Evolutionary conservation across 2,797 vertebrate species (phyloP), one percentile per base, ranked within the genome.

Genomic region (Ctenochaetus hawaiiensis): DNA sequence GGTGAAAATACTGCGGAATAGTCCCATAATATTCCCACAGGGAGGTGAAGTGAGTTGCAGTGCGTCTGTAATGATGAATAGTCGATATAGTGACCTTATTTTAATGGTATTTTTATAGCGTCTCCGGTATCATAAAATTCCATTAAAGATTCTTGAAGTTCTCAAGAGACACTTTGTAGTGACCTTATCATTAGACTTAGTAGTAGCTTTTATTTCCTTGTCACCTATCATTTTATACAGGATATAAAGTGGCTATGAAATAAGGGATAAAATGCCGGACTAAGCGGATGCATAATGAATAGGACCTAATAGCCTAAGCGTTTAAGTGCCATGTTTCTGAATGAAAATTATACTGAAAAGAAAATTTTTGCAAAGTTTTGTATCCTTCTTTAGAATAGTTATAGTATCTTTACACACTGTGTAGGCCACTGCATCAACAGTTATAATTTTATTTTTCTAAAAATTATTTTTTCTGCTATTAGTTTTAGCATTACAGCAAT

Each of bases 81-180:
- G 51, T 72, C 41, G 49, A n/a, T 5, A n/a, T 14, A 11, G 20
- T 71, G 57, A 79, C 47, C 64, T 75, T 56, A 43, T 65, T 70
- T 61, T 60, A 77, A 66, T 49, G 68, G 62, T 14, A 53, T 67
- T 78, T 81, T 61, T 74, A 75, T 68, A 23, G 43, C 74, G 59
- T 47, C 41, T 73, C 54, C 51, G 58, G 34, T 49, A 64, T 77
- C 58, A 10, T 53, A 48, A 77, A 68, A 61, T 49, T 22, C 53
- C 64, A 43, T 30, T 22, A 63, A 58, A 74, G 13, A 69, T 70
- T 58, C n/a, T 48, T 0, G 4, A 23, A 26, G 39, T 43, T 71
- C 61, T 63, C 68, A 17, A n/a, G 64, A 63, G 37, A 61, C 62
- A 65, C 39, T 56, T 9, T 68, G 20, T 20, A 22, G 22, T 23